A percentile compares a stretch with the other conserved stretches of the same genome.
Conservation (phyloP, 2,888 invertebrate genomes). For the Platerodrilus igneus region DNA sequence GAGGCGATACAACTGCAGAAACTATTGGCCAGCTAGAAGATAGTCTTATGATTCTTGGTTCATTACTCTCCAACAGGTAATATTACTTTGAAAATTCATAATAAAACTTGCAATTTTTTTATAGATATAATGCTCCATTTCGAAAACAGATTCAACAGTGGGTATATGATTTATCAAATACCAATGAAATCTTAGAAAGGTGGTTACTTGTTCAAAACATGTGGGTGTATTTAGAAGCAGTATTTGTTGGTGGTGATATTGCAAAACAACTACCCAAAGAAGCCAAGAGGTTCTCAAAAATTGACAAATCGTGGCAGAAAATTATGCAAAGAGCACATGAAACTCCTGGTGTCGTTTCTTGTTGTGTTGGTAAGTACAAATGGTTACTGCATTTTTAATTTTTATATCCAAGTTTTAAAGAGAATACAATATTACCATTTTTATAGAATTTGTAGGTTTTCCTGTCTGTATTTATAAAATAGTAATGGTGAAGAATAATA, state of each 20-base stretch:
- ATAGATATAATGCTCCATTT: slow-evolving; percentile 91
- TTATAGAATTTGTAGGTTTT: too few species aligned
- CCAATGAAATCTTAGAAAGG: slow-evolving; percentile 92
- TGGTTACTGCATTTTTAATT: too few species aligned
- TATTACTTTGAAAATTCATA: not conserved
- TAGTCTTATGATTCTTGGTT: slow-evolving; percentile 93
- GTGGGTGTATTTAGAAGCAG: slow-evolving; percentile 98
- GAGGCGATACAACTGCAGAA: slow-evolving; percentile 93
- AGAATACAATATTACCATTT: too few species aligned
- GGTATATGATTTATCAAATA: slow-evolving; percentile 90
- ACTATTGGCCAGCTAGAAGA: slow-evolving; percentile 93
- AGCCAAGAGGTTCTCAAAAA: slow-evolving; percentile 91
- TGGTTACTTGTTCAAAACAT: slow-evolving; percentile 96
- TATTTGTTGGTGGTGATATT: slow-evolving; percentile 96
- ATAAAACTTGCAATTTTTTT: slow-evolving; percentile 19
- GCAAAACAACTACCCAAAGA: slow-evolving; percentile 96
- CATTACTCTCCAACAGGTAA: slow-evolving; percentile 83
- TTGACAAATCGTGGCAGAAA: slow-evolving; percentile 98
- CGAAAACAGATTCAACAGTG: slow-evolving; percentile 94
- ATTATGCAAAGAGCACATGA: slow-evolving; percentile 97
- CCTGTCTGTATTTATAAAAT: too few species aligned
- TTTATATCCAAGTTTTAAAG: too few species aligned
- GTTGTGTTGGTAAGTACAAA: slow-evolving; percentile 68
- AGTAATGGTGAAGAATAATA: too few species aligned
- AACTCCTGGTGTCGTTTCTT: slow-evolving; percentile 91